Evolutionary conservation across 2,113 vertebrate genomes (phyloP).

Genomic region (Nycticryphes semicollaris): DNA sequence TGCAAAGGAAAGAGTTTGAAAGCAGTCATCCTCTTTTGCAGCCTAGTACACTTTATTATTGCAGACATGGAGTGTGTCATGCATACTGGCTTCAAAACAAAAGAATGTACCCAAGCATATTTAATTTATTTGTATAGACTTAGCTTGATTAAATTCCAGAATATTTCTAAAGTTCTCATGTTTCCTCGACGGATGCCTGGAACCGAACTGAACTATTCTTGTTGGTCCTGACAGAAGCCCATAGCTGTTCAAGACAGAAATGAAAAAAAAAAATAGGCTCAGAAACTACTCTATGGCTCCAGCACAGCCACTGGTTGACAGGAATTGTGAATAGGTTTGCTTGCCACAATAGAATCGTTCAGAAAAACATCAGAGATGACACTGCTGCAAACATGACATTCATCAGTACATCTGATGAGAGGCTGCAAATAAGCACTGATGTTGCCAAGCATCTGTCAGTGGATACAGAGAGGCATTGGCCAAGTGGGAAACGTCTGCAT

Average conservation of each 20-base stretch:
- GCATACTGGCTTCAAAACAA: not conserved
- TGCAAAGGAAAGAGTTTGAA: not conserved
- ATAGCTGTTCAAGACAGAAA: not conserved
- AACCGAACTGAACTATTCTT: not conserved
- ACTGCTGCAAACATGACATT: not conserved
- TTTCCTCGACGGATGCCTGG: not conserved
- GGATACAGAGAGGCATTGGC: not conserved
- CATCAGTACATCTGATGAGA: conserved; percentile 2
- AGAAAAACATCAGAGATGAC: not conserved
- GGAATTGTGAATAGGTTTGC: not conserved
- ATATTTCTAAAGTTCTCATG: not conserved
- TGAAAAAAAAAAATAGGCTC: not conserved
- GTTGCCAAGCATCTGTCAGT: not conserved
- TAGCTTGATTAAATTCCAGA: not conserved
- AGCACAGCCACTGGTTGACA: not conserved
- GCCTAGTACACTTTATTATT: not conserved
- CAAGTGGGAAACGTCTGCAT: conserved; percentile 34
- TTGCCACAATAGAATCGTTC: not conserved
- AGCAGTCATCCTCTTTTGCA: not conserved
- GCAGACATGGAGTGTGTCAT: not conserved
- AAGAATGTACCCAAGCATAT: not conserved
- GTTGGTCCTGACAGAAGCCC: not conserved
- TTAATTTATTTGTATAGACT: not conserved
- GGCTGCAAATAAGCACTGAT: not conserved
- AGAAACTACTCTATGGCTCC: not conserved